A percentile compares a stretch with the other conserved stretches of the same genome.
phyloP scores from a whole-genome alignment of 2,113 vertebrate genomes.

The Mesocricetus auratus region DNA sequence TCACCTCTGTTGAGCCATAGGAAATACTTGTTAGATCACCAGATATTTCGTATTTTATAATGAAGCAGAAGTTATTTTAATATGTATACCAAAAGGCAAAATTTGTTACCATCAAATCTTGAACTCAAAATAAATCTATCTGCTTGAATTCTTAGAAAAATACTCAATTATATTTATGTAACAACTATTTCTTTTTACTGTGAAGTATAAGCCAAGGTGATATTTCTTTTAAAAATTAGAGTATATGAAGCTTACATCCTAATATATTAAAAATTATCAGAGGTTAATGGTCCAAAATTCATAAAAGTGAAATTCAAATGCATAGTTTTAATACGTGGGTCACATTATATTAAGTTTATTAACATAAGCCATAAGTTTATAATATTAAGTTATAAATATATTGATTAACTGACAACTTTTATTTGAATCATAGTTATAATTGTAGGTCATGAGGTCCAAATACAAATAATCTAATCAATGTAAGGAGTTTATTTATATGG shows the following conservation, averaged over 20 bases:
- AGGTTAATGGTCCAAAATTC: not conserved
- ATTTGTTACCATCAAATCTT: not conserved
- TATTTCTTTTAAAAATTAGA: not conserved
- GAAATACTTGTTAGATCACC: not conserved
- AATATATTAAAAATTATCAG: not conserved
- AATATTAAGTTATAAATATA: not conserved
- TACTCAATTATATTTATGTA: not conserved
- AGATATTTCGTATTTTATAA: slow-evolving; percentile 36
- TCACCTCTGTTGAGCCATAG: no score
- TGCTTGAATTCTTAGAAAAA: not conserved
- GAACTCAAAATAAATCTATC: slow-evolving; percentile 13
- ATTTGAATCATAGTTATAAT: not conserved
- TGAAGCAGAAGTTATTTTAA: slow-evolving; percentile 22
- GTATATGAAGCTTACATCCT: not conserved
- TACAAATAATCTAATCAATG: slow-evolving; percentile 3
- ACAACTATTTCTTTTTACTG: not conserved
- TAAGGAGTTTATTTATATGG: not conserved
- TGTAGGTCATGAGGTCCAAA: not conserved
- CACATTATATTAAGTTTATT: not conserved
- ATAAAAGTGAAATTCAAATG: slow-evolving; percentile 33
- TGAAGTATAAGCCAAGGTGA: not conserved
- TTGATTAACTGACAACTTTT: not conserved
- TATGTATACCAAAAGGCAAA: slow-evolving; percentile 22
- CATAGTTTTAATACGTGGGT: not conserved
- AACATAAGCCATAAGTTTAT: not conserved